Evolutionary conservation across 2,888 invertebrate genomes (phyloP).

Genomic region (Myopa testacea): DNA sequence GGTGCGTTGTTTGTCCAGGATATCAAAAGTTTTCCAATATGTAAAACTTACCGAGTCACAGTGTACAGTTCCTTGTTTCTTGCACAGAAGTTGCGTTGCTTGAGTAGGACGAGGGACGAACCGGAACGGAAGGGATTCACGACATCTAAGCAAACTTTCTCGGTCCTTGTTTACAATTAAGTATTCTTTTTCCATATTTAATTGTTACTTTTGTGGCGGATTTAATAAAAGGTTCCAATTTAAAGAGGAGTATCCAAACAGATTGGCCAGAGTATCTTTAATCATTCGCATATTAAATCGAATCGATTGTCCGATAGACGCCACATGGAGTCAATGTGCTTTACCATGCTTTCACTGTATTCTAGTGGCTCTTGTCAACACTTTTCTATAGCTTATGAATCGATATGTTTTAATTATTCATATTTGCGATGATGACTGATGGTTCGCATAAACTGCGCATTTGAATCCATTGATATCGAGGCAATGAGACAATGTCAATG

Average conservation of each 20-base stretch:
- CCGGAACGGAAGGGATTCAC: neutral
- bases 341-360: too few species aligned
- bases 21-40: constrained; percentile 32
- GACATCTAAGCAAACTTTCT: neutral
- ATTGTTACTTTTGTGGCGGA: too few species aligned
- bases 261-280: too few species aligned
- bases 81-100: neutral
- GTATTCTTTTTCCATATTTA: too few species aligned
- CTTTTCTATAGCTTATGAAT: neutral
- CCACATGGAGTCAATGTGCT: too few species aligned
- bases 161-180: too few species aligned
- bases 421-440: neutral
- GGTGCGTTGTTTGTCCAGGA: constrained; percentile 19
- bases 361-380: too few species aligned
- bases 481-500: neutral
- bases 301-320: too few species aligned
- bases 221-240: too few species aligned
- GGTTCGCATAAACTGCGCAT: neutral
- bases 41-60: neutral
- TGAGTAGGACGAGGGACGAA: neutral
- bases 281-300: too few species aligned
- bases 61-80: neutral
- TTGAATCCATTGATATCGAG: neutral
- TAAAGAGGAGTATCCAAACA: too few species aligned
- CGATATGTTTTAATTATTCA: neutral